A percentile compares a stretch with the other conserved stretches of the same genome.
These are phyloP conservation scores for Xenus cinereus DNA, from an alignment of 2,113 vertebrate species.

Conservation along the genomic window DNA sequence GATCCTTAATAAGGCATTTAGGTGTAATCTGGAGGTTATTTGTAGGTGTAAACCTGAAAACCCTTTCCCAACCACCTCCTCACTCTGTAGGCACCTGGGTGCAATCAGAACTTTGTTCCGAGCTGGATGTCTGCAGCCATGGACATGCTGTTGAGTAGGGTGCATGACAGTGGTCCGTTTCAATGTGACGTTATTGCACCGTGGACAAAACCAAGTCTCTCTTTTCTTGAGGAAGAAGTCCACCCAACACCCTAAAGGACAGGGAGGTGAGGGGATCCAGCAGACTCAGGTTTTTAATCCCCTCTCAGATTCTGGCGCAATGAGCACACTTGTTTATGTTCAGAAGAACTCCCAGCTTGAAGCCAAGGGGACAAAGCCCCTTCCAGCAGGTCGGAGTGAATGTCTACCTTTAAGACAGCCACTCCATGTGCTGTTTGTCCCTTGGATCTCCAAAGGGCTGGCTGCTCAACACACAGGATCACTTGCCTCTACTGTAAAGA, in stretches of 20 bases:
- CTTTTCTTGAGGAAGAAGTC: background rate
- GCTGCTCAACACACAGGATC: rapidly evolving
- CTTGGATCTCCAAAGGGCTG: background rate
- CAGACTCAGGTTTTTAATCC: background rate
- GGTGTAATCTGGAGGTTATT: background rate
- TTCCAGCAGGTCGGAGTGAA: background rate
- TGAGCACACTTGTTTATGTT: rapidly evolving
- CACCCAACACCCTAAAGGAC: background rate
- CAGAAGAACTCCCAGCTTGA: background rate
- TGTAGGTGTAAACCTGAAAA: background rate
- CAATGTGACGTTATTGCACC: background rate
- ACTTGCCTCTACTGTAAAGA: background rate
- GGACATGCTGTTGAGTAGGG: rapidly evolving
- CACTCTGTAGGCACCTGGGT: background rate
- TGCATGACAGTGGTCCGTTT: rapidly evolving
- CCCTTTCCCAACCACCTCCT: rapidly evolving
- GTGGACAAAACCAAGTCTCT: background rate
- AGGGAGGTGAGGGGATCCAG: background rate
- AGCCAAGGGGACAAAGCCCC: background rate
- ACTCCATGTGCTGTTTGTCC: background rate
- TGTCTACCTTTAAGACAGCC: background rate
- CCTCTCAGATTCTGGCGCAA: background rate
- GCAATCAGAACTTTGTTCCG: rapidly evolving
- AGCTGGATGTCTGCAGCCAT: background rate
- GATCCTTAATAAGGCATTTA: background rate